Evolutionary conservation across 2,113 vertebrate species (phyloP), one percentile per base, ranked within the genome.

Genomic region (Diadophis punctatus): DNA sequence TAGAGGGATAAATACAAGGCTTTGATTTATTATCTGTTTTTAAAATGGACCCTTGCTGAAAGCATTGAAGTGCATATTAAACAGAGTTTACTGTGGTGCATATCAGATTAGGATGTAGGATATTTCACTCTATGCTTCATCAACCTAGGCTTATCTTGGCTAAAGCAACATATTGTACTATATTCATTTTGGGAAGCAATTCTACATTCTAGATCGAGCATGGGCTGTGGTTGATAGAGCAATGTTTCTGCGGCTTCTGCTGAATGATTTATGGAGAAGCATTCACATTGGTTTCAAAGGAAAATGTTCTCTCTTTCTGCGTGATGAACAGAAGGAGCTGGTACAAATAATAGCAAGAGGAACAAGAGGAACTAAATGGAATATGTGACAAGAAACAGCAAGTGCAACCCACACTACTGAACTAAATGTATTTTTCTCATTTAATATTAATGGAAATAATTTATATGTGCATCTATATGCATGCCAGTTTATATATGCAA

Each of bases 201-300:
- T 96, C 94, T 93, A 95, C 84, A 86, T 92, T 94, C 93, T 89
- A 91, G 90, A 53, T 63, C 90, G 94, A 93, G 95, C 58, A 87
- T 0, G 90, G 89, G 91, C 94, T 92, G 93, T 93, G 94, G 90
- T 93, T 96, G 94, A 90, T 92, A 95, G 95, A 96, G 93, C 93
- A 94, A 68, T 91, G 74, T 60, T 90, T 89, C 87, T 93, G 87
- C 68, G 30, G 88, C 80, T 88, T 86, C 95, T 95, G 80, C 94
- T 95, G 95, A 97, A 96, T 97, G 96, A 96, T 97, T 95, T 95
- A 97, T 93, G 94, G 94, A 96, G 85, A 93, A 93, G 91, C 90
- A 80, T 95, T 96, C 93, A 48, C 90, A 88, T 93, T 90, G 90
- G 92, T 95, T 95, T 97, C 93, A 94, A 96, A 96, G 95, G 93